Evolutionary conservation across 2,113 vertebrate genomes (phyloP), one percentile per base, ranked within the genome.

Genomic region (Alligator sinensis): DNA sequence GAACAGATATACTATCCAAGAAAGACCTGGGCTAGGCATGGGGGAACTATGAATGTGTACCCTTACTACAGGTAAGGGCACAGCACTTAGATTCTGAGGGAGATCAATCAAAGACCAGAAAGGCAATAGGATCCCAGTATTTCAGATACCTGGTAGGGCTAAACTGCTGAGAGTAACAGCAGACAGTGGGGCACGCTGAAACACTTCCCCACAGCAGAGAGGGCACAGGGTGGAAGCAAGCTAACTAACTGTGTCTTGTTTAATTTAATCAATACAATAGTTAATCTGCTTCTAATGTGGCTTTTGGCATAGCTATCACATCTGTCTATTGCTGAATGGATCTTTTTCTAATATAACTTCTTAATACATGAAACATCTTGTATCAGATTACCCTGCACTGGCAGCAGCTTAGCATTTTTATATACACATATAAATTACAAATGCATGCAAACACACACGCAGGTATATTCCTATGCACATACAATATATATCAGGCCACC

Each of bases 211-310:
- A 84, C 84, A 6, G 91, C 89, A 92, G 82, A 88, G 92, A 59
- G 96, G 93, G 85, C 89, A 64, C 87, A 87, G 92, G 94, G 95
- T 6, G 95, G 94, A 91, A 87, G 92, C 93, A 96, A 96, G 90
- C 92, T 95, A 89, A 96, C 94, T 94, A 92, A 94, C 95, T 86
- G 88, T 95, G 93, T 96, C 94, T 77, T 87, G 59, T 96, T 96
- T 95, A 95, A 96, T 96, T 95, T 95, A 89, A 95, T 87, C 95
- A 88, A 81, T 96, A 89, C 93, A 97, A 95, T 80, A 91, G 92
- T 95, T 97, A 96, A 95, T 96, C 93, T 89, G 92, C 95, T 94
- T 86, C 81, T 89, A 96, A 96, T 92, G 85, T 92, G 75, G 89
- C 95, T 95, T 95, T 97, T 95, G 95, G 95, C 96, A 92, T 86